Percentiles rank a stretch among this genome's conserved stretches.
phyloP scores from a whole-genome alignment of 64 coral and sea anemone genomes.

The Dendronephthya gigantea region DNA sequence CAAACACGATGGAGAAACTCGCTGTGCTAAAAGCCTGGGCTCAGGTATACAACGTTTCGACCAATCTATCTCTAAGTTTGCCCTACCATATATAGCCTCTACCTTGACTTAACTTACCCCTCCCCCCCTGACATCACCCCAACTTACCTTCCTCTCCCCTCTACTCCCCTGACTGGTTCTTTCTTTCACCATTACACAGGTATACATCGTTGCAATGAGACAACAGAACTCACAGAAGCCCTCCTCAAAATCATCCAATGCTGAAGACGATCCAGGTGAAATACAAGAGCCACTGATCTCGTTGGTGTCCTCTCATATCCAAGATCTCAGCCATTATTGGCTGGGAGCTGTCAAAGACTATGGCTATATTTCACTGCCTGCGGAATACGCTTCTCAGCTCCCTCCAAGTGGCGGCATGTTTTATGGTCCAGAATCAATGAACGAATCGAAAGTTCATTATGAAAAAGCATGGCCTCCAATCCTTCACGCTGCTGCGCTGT shows the following conservation, averaged over 20 bases:
- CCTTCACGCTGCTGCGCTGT: conserved; percentile 80
- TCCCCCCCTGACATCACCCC: neutral
- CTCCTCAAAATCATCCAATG: conserved; percentile 6
- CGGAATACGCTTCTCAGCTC: conserved; percentile 69
- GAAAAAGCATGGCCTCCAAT: conserved; percentile 82
- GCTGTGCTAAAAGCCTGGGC: conserved; percentile 91
- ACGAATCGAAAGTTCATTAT: conserved; percentile 75
- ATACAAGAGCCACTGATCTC: conserved; percentile 63
- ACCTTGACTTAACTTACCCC: neutral
- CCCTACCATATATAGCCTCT: too few species aligned
- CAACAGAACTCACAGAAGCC: conserved; percentile 40
- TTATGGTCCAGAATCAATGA: conserved; percentile 94
- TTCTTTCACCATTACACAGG: conserved; percentile 21
- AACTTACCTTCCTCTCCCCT: neutral
- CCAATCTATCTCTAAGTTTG: too few species aligned
- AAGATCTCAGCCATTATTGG: conserved; percentile 87
- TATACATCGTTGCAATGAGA: conserved; percentile 98
- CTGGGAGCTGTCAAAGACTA: conserved; percentile 84
- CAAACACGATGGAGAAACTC: conserved; percentile 94
- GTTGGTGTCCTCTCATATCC: conserved; percentile 70
- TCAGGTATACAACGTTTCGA: conserved; percentile 27
- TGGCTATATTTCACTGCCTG: conserved; percentile 63
- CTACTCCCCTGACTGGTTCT: too few species aligned
- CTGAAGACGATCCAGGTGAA: conserved; percentile 60
- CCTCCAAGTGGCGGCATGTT: conserved; percentile 85